These are phyloP conservation scores for Parasteatoda lunata DNA, from an alignment of 2,888 invertebrate species.

Conservation along the genomic window DNA sequence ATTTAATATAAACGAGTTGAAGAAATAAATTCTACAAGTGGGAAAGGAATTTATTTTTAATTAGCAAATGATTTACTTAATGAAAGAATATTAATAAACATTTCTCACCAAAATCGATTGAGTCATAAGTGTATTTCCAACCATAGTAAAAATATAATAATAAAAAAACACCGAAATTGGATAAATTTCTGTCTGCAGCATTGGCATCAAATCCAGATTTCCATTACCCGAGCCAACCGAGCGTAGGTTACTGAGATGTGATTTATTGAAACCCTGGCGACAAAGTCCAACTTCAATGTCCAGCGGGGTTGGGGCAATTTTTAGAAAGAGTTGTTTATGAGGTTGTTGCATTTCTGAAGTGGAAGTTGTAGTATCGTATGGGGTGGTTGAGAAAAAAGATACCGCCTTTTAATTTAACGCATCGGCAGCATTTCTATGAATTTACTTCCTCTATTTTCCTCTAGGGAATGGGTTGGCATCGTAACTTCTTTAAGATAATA, in stretches of 20 bases:
- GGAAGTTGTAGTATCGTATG: constrained; percentile 1
- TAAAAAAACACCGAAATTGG: neutral
- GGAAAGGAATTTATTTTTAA: no score
- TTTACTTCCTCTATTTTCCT: neutral
- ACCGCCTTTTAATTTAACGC: neutral
- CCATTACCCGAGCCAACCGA: constrained; percentile 19
- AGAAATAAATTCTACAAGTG: no score
- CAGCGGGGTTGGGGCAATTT: constrained; percentile 46
- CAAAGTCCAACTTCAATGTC: constrained; percentile 38
- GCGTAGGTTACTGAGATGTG: constrained; percentile 27
- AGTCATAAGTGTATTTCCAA: no score
- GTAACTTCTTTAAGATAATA: neutral
- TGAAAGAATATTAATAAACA: no score
- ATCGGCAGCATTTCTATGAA: constrained; percentile 1
- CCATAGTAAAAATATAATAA: no score
- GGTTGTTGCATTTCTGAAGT: constrained; percentile 9
- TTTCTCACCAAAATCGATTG: no score
- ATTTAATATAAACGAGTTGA: no score
- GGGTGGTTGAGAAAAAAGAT: neutral
- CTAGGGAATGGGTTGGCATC: neutral
- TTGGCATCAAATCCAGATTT: constrained; percentile 1
- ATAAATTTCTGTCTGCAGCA: neutral
- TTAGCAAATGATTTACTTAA: no score
- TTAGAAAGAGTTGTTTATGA: constrained; percentile 37
- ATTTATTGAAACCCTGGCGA: constrained; percentile 47